Conservation (phyloP, 2,113 vertebrate species). For the Saccopteryx leptura region DNA sequence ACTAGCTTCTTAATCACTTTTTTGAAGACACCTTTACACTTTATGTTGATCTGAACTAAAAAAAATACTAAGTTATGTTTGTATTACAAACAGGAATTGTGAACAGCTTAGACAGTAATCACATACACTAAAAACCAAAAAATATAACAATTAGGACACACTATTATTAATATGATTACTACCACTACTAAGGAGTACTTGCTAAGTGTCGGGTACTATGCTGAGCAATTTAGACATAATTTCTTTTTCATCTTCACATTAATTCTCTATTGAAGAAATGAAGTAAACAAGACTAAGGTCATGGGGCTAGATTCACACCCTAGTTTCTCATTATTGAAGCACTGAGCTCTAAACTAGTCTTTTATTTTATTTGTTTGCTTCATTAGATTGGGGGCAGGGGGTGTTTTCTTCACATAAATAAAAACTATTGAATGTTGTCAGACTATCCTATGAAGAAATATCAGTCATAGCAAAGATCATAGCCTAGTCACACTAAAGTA, state of each 20-base stretch:
- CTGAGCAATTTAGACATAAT: background rate
- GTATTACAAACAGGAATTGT: background rate
- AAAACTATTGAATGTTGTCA: background rate
- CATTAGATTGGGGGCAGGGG: background rate
- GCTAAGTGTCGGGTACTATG: background rate
- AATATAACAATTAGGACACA: background rate
- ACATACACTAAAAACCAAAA: slow-evolving; percentile 23
- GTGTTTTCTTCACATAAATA: background rate
- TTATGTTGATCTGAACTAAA: background rate
- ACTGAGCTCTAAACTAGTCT: background rate
- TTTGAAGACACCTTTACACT: background rate
- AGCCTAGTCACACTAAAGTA: background rate
- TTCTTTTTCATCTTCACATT: background rate
- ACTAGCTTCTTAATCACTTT: background rate
- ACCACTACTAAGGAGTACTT: background rate
- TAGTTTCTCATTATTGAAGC: background rate
- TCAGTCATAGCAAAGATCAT: background rate
- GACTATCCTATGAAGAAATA: background rate
- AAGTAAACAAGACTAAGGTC: background rate
- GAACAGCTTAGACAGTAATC: background rate
- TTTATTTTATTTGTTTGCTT: background rate
- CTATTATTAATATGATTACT: background rate
- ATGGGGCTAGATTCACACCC: background rate
- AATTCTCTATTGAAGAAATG: background rate
- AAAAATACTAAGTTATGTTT: background rate